phyloP scores from a whole-genome alignment of 2,113 vertebrate genomes.

The Arothron firmamentum region DNA sequence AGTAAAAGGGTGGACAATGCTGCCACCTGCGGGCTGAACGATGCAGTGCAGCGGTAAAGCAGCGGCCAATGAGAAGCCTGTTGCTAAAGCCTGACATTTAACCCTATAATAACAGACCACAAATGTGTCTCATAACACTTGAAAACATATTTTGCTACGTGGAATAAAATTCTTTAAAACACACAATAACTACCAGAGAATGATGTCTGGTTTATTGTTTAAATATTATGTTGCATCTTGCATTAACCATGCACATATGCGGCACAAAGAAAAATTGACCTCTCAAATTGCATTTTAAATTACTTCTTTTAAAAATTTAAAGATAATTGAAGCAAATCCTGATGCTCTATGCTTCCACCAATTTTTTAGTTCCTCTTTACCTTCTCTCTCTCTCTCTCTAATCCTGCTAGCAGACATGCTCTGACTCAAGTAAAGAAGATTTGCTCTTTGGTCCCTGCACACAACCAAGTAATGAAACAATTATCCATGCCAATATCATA shows the following conservation, averaged over 20 bases:
- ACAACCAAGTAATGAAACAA: constrained; percentile 79
- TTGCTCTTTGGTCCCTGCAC: constrained; percentile 80
- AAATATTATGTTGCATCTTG: no score
- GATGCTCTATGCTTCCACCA: background rate
- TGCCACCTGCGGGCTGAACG: constrained; percentile 59
- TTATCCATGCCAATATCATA: constrained; percentile 36
- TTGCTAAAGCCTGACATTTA: constrained; percentile 60
- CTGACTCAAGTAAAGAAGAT: constrained; percentile 78
- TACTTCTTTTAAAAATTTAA: background rate
- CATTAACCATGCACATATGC: no score
- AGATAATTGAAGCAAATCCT: background rate
- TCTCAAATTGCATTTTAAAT: no score
- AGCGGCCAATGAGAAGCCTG: constrained; percentile 61
- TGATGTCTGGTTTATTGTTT: no score
- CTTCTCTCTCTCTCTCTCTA: constrained; percentile 48
- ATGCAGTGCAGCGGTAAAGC: constrained; percentile 15
- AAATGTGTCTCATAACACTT: background rate
- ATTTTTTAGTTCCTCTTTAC: background rate
- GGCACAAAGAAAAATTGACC: no score
- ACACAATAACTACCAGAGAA: no score
- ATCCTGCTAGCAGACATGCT: constrained; percentile 78
- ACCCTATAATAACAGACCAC: constrained; percentile 33
- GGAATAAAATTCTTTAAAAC: background rate
- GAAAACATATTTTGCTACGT: background rate
- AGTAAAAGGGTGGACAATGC: constrained; percentile 42